Evolutionary conservation across 1,140 invertebrate species (phyloP).

Genomic region (Artemia franciscana): DNA sequence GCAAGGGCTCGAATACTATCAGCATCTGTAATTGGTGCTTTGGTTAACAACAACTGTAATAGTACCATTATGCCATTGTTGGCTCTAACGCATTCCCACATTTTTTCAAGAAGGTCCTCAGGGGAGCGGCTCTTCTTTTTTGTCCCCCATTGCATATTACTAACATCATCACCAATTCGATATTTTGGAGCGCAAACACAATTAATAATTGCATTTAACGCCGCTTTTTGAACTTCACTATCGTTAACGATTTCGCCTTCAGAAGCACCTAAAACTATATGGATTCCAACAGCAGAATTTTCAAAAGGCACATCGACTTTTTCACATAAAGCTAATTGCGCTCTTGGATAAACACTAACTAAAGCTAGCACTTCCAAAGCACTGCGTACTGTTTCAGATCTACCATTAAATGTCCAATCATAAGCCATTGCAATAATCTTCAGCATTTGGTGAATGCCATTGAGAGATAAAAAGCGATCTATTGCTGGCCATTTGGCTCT

Average conservation of each 20-base stretch:
- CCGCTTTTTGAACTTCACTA: slow-evolving; percentile 71
- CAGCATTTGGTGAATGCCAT: slow-evolving; percentile 55
- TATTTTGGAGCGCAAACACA: slow-evolving; percentile 75
- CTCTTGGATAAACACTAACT: slow-evolving; percentile 66
- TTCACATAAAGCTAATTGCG: slow-evolving; percentile 55
- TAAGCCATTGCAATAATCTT: slow-evolving; percentile 68
- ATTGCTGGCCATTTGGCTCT: slow-evolving; percentile 61
- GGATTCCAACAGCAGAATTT: slow-evolving; percentile 37
- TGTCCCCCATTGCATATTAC: slow-evolving; percentile 16
- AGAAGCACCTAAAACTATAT: slow-evolving; percentile 49
- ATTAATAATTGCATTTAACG: slow-evolving; percentile 64
- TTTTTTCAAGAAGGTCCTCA: slow-evolving; percentile 63
- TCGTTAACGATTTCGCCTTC: slow-evolving; percentile 72
- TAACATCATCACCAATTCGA: slow-evolving; percentile 31
- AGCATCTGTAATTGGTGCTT: slow-evolving; percentile 86
- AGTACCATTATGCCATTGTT: slow-evolving; percentile 30
- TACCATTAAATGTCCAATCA: slow-evolving; percentile 72
- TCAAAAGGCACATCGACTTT: slow-evolving; percentile 48
- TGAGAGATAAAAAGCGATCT: slow-evolving; percentile 55
- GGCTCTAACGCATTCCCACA: slow-evolving; percentile 74
- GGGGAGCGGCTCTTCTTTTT: slow-evolving; percentile 46
- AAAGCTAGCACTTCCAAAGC: slow-evolving; percentile 61
- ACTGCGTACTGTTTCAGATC: slow-evolving; percentile 24
- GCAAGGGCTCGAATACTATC: slow-evolving; percentile 76
- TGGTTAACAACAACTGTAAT: slow-evolving; percentile 54